Base-by-base conservation (phyloP, 2,797 vertebrate genomes). In the Cossypha dichroa region DNA sequence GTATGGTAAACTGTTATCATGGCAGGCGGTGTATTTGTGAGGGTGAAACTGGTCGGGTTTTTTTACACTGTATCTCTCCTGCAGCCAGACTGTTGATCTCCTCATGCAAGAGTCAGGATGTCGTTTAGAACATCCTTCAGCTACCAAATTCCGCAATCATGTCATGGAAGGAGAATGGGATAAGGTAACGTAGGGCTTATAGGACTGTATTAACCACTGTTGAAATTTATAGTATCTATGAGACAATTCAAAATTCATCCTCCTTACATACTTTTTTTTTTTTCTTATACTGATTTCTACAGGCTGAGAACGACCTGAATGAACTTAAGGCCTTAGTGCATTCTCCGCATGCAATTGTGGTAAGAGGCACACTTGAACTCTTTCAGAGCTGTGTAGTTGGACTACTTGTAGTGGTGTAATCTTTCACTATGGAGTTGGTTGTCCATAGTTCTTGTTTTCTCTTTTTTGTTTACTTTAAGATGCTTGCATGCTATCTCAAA, bases 101-200 rank as follows among this genome's bases (percentile, higher is more conserved):
- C 99, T 99, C 98, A 99, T 99, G 99, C 99, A 99, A 99, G 99
- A 99, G 97, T 99, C 99, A 77, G 99, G 99, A 98, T 99, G 99
- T 98, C 98, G 99, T 98, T 99, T 99, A 98, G 99, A 99, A 98
- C 99, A 99, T 98, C 98, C 99, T 93, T 99, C 99, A 96, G 99
- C 99, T 95, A 99, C 99, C 97, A 99, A 99, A 98, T 99, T 99
- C 98, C 99, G 99, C 98, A 99, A 99, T 98, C 99, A 99, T 98
- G 99, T 99, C 97, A 99, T 99, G 99, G 99, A 99, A 98, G 99
- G 99, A 97, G 99, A 99, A 98, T 99, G 99, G 99, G 99, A 99
- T 98, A 99, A 99, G 99, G 99, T 99, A 98, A 98, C 97, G 97
- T 97, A 97, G 97, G 97, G 97, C 94, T 94, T 93, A 90, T 93